Conservation (phyloP, 2,888 invertebrate genomes). For the Masnerella sp. region DNA sequence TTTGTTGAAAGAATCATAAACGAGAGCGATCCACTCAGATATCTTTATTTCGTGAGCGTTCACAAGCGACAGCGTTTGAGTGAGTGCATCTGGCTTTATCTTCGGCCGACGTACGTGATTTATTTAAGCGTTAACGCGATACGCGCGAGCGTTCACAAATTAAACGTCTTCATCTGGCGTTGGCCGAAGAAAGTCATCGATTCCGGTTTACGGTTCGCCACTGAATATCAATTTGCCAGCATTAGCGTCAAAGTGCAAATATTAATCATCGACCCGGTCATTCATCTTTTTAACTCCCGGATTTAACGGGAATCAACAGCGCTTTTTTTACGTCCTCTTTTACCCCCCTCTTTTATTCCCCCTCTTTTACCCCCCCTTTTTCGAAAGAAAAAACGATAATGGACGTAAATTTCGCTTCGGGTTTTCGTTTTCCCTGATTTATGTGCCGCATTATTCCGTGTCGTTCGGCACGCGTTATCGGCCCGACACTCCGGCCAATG, state of each 20-base stretch:
- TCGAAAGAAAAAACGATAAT: conserved; percentile 26
- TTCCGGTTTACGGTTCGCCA: conserved; percentile 18
- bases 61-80: conserved; percentile 17
- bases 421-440: conserved; percentile 45
- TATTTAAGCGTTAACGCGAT: conserved; percentile 73
- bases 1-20: too few species aligned
- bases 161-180: conserved; percentile 72
- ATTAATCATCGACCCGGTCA: conserved; percentile 40
- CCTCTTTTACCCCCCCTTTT: conserved; percentile 2
- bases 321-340: not conserved
- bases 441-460: conserved; percentile 56
- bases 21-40: conserved; percentile 65
- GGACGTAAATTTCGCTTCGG: conserved; percentile 27
- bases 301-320: conserved; percentile 35
- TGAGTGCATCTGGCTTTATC: conserved; percentile 67
- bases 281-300: conserved; percentile 35
- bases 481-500: conserved; percentile 58
- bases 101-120: conserved; percentile 72
- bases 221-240: conserved; percentile 51
- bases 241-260: conserved; percentile 50
- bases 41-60: conserved; percentile 72
- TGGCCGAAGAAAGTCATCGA: conserved; percentile 43
- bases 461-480: conserved; percentile 68
- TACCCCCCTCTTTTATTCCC: not conserved
- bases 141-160: conserved; percentile 73